These are phyloP conservation scores for Platyscelio sp. DNA, from an alignment of 2,888 invertebrate species.

Conservation along the genomic window DNA sequence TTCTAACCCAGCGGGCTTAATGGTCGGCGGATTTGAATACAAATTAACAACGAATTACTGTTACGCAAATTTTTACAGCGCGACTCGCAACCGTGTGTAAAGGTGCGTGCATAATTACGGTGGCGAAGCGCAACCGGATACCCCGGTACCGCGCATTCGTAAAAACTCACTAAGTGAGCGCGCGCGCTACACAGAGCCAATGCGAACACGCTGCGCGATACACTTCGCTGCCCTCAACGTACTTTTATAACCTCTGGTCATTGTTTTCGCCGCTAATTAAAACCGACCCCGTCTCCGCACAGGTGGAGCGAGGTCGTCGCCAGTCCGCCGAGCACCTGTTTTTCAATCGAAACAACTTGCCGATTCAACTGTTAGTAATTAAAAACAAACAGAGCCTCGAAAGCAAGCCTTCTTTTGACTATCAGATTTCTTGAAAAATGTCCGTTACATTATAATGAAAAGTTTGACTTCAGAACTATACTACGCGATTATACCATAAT, in stretches of 20 bases:
- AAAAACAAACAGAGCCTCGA: no score
- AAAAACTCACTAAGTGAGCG: conserved; percentile 44
- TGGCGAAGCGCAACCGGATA: conserved; percentile 63
- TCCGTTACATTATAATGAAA: no score
- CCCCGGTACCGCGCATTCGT: conserved; percentile 30
- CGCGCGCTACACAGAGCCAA: conserved; percentile 38
- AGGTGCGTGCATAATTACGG: conserved; percentile 65
- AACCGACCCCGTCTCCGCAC: conserved; percentile 48
- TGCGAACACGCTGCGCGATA: conserved; percentile 57
- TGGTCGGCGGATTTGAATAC: conserved; percentile 29
- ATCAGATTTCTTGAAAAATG: no score
- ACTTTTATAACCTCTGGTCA: conserved; percentile 69
- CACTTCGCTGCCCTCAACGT: conserved; percentile 65
- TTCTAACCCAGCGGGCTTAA: no score
- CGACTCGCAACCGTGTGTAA: conserved; percentile 25
- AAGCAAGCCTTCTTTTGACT: no score
- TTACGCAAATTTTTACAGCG: conserved; percentile 53
- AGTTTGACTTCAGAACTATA: no score
- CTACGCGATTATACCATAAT: no score
- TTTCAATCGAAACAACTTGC: conserved; percentile 12
- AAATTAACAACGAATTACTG: conserved; percentile 41
- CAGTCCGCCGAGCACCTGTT: conserved; percentile 45
- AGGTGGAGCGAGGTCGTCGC: conserved; percentile 45
- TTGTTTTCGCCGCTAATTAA: conserved; percentile 71
- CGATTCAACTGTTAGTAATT: background rate